phyloP scores from a whole-genome alignment of 1,140 invertebrate genomes.

The Babylonia areolata region DNA sequence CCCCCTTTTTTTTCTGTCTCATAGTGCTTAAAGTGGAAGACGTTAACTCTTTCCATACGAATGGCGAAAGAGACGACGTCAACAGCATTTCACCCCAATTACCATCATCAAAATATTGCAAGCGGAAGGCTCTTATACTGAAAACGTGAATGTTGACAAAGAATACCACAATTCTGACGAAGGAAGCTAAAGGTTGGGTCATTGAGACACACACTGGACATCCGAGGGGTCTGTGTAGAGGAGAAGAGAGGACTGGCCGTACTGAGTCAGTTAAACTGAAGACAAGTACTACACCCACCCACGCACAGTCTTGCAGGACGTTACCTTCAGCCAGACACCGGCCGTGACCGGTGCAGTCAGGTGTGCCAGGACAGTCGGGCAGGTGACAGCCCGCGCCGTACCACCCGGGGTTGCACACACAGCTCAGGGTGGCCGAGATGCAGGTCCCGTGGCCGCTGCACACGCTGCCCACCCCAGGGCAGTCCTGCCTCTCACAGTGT shows the following conservation, averaged over 20 bases:
- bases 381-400: constrained; percentile 60
- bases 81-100: too few relatives aligned
- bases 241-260: too few relatives aligned
- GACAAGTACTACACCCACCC: too few relatives aligned
- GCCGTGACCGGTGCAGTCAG: constrained; percentile 61
- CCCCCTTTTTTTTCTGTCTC: too few relatives aligned
- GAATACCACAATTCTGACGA: too few relatives aligned
- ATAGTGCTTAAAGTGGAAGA: too few relatives aligned
- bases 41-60: too few relatives aligned
- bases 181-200: too few relatives aligned
- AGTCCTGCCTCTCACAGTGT: constrained; percentile 56
- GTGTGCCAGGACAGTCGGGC: constrained; percentile 61
- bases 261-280: constrained; percentile 45
- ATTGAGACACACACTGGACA: constrained; percentile 55
- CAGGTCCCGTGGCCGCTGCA: constrained; percentile 75
- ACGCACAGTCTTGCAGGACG: neutral
- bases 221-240: too few relatives aligned
- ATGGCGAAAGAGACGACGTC: constrained; percentile 49
- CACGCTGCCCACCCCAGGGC: constrained; percentile 58
- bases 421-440: constrained; percentile 59
- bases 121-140: too few relatives aligned
- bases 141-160: too few relatives aligned
- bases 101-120: too few relatives aligned
- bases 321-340: constrained; percentile 19
- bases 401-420: constrained; percentile 61